phyloP scores from a whole-genome alignment of 1,140 invertebrate genomes.

The Sitophilus oryzae region DNA sequence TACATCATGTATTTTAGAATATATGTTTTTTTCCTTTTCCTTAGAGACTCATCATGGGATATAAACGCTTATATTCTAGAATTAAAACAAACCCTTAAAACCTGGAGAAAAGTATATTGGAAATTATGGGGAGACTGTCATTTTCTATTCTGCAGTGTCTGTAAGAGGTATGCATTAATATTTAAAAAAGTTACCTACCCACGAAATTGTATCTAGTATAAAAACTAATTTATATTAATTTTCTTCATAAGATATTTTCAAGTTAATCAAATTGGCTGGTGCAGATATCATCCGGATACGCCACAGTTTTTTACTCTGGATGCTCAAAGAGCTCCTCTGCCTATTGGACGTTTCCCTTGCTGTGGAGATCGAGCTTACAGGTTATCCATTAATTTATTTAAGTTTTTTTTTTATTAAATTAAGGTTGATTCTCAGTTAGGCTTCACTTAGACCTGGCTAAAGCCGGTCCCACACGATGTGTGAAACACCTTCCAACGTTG shows the following conservation, averaged over 20 bases:
- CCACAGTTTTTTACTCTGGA: conserved; percentile 71
- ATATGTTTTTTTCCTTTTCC: too few relatives aligned
- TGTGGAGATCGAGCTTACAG: conserved; percentile 77
- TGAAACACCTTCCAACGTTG: too few relatives aligned
- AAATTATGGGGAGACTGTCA: conserved; percentile 83
- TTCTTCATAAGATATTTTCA: conserved; percentile 55
- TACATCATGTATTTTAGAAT: conserved; percentile 2
- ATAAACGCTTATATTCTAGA: conserved; percentile 74
- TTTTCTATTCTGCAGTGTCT: conserved; percentile 69
- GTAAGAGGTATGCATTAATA: conserved; percentile 47
- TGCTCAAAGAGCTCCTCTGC: conserved; percentile 55
- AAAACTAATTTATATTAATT: too few relatives aligned
- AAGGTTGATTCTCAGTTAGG: too few relatives aligned
- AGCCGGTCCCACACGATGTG: too few relatives aligned
- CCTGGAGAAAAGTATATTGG: conserved; percentile 91
- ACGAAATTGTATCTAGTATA: neutral
- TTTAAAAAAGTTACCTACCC: neutral
- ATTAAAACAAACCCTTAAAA: conserved; percentile 69
- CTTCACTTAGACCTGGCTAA: too few relatives aligned
- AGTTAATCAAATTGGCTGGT: conserved; percentile 71
- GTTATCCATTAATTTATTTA: neutral
- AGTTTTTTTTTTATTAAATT: too few relatives aligned
- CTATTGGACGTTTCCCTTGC: conserved; percentile 70
- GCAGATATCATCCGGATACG: conserved; percentile 67
- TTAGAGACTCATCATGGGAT: conserved; percentile 72